Conservation (phyloP, 1,140 invertebrate genomes). For the Trachymyrmex septentrionalis region DNA sequence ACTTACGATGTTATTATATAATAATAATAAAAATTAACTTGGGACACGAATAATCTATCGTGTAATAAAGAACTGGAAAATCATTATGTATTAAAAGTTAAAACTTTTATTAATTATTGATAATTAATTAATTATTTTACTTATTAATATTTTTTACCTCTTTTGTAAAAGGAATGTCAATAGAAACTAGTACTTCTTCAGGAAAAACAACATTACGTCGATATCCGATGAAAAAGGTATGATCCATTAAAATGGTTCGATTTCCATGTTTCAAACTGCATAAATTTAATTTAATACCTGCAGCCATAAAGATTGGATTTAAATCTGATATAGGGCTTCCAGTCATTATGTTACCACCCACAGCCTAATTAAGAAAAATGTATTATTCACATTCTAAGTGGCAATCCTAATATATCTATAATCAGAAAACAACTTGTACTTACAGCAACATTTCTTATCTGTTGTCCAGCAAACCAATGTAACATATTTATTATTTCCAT, state of each 20-base stretch:
- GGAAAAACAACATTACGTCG: conserved; percentile 91
- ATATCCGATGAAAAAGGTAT: conserved; percentile 95
- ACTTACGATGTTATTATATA: no score
- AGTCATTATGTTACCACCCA: conserved; percentile 98
- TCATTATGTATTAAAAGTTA: neutral
- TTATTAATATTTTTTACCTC: conserved; percentile 59
- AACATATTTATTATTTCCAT: conserved; percentile 93
- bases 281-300: conserved; percentile 85
- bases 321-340: conserved; percentile 98
- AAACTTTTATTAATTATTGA: neutral
- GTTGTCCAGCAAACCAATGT: conserved; percentile 97
- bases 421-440: conserved; percentile 78
- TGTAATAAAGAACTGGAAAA: no score
- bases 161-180: conserved; percentile 90
- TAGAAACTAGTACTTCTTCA: conserved; percentile 93
- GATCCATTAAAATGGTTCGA: conserved; percentile 91
- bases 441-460: conserved; percentile 94
- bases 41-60: no score
- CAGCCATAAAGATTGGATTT: conserved; percentile 96
- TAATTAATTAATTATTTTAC: neutral
- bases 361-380: conserved; percentile 85
- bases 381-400: conserved; percentile 25
- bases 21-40: no score
- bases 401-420: no score
- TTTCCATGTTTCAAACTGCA: conserved; percentile 86